These are phyloP conservation scores for Gavialis gangeticus DNA, from an alignment of 2,113 vertebrate genomes.

Conservation along the genomic window DNA sequence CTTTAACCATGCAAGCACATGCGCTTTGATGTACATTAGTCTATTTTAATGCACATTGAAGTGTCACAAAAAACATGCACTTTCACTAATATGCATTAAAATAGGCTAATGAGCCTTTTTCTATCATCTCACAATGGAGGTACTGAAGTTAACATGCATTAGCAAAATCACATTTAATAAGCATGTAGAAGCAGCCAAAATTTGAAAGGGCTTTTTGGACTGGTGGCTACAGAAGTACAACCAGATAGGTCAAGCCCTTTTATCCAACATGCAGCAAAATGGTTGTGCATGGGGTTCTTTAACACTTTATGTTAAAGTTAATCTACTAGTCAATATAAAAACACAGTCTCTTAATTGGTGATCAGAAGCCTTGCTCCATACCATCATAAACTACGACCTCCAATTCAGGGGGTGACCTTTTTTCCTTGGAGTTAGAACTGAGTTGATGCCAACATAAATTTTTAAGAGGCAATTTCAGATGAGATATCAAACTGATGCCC, in stretches of 20 bases:
- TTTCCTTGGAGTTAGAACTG: constrained; percentile 52
- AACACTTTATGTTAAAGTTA: neutral
- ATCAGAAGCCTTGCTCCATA: neutral
- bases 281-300: neutral
- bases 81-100: too few species aligned
- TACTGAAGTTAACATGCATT: too few species aligned
- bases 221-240: neutral
- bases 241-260: neutral
- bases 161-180: too few species aligned
- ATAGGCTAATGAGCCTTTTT: too few species aligned
- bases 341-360: neutral
- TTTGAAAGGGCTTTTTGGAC: neutral
- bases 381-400: neutral
- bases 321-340: neutral
- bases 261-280: neutral
- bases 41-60: too few species aligned
- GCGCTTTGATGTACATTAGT: too few species aligned
- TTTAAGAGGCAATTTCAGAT: constrained; percentile 20
- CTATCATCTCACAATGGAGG: too few species aligned
- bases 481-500: constrained; percentile 1
- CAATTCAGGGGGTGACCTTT: neutral
- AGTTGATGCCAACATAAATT: neutral
- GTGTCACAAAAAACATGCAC: too few species aligned
- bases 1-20: too few species aligned
- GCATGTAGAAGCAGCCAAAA: too few species aligned